A percentile compares a stretch with the other conserved stretches of the same genome.
Conservation (phyloP, 2,888 invertebrate species). For the Seira sanloemensis region DNA sequence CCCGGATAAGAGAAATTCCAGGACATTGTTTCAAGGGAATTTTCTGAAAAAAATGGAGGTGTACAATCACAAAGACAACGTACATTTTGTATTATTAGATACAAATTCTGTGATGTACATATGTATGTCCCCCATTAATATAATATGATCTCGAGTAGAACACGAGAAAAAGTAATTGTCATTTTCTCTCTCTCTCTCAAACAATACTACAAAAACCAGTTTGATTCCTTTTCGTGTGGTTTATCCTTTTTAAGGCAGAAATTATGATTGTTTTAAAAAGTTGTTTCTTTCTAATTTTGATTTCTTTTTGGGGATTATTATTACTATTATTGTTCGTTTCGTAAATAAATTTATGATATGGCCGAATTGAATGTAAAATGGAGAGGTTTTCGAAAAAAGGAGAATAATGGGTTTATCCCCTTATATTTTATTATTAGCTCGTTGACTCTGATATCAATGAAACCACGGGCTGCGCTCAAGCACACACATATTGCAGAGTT, state of each 20-base stretch:
- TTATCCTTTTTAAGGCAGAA: constrained; percentile 5
- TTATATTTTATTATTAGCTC: constrained; percentile 5
- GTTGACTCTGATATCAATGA: background rate
- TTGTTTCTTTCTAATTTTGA: background rate
- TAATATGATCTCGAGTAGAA: background rate
- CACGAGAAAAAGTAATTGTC: background rate
- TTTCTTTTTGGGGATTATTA: constrained; percentile 9
- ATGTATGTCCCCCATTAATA: background rate
- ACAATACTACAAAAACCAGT: constrained; percentile 6
- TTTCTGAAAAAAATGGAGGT: background rate
- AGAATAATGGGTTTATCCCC: constrained; percentile 11
- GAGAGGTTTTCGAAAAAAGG: background rate
- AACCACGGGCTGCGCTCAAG: background rate
- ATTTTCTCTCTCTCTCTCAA: background rate
- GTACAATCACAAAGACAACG: background rate
- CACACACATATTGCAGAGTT: no score
- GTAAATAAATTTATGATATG: constrained; percentile 5
- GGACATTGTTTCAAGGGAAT: constrained; percentile 51
- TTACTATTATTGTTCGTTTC: no score
- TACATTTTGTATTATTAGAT: background rate
- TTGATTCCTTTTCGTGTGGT: constrained; percentile 14
- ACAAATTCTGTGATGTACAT: background rate
- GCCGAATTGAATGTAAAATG: background rate
- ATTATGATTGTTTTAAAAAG: constrained; percentile 9
- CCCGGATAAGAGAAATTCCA: constrained; percentile 50